Percentiles rank a stretch among this genome's conserved stretches.
These are phyloP conservation scores for Dissostichus mawsoni DNA, from an alignment of 2,113 vertebrate genomes.

Conservation along the genomic window DNA sequence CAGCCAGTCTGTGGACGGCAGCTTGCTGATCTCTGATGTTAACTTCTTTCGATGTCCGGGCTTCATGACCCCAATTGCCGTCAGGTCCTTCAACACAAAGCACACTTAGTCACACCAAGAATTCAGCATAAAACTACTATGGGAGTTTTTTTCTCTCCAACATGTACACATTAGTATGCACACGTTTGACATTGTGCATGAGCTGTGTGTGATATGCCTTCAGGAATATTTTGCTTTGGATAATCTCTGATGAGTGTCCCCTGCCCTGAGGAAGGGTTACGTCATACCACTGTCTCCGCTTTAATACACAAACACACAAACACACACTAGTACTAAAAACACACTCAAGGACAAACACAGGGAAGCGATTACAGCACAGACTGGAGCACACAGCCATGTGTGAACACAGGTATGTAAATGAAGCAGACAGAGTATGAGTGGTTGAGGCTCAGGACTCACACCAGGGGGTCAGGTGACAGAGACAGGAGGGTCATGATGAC, in stretches of 20 bases:
- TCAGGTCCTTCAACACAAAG: conserved; percentile 90
- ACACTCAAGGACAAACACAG: conserved; percentile 55
- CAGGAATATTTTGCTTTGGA: conserved; percentile 52
- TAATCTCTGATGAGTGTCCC: conserved; percentile 61
- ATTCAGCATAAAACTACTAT: not conserved
- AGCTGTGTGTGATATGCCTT: conserved; percentile 31
- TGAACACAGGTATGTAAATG: conserved; percentile 64
- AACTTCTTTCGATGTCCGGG: conserved; percentile 98
- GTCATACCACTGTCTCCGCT: conserved; percentile 55
- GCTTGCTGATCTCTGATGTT: conserved; percentile 91
- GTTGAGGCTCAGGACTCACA: conserved; percentile 74
- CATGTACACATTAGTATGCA: conserved; percentile 36
- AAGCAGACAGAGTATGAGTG: conserved; percentile 67
- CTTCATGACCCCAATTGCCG: conserved; percentile 96
- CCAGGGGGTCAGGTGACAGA: conserved; percentile 76
- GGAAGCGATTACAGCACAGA: conserved; percentile 44
- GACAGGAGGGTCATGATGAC: conserved; percentile 77
- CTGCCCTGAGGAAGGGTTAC: conserved; percentile 26
- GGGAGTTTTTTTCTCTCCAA: conserved; percentile 8
- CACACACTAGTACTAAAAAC: conserved; percentile 13
- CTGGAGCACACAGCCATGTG: conserved; percentile 47
- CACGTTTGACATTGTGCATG: conserved; percentile 32
- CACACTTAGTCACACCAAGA: conserved; percentile 37
- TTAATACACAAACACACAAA: conserved; percentile 34
- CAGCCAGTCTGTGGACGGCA: conserved; percentile 92